phyloP scores from a whole-genome alignment of 1,140 invertebrate genomes.

The Babylonia areolata region DNA sequence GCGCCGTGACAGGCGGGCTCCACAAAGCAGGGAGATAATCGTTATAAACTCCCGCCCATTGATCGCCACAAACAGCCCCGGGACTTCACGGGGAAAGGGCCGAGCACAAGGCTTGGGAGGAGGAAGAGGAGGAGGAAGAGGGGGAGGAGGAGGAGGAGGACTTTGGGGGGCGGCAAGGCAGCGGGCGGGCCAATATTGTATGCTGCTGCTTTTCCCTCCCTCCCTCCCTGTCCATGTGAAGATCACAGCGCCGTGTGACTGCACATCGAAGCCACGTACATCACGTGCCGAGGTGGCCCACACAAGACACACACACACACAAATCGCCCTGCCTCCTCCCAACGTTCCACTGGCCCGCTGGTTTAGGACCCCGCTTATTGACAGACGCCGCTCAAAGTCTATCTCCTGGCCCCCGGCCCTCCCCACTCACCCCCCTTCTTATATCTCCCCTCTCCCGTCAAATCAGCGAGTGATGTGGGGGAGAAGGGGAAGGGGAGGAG shows the following conservation, averaged over 20 bases:
- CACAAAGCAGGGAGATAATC: background rate
- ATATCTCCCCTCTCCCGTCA: background rate
- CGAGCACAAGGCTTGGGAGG: background rate
- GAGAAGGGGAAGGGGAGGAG: too few species aligned
- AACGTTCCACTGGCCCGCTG: too few species aligned
- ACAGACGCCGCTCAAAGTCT: background rate
- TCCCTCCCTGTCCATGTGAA: background rate
- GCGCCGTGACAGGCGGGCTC: background rate
- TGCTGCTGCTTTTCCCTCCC: too few species aligned
- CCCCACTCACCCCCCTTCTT: background rate
- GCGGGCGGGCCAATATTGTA: too few species aligned
- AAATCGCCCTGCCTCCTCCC: too few species aligned
- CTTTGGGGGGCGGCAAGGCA: too few species aligned
- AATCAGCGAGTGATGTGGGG: background rate
- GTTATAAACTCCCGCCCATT: constrained; percentile 1
- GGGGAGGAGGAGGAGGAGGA: too few species aligned
- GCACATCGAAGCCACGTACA: background rate
- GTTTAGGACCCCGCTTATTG: too few species aligned
- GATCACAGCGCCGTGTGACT: background rate
- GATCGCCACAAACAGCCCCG: background rate
- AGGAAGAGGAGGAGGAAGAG: background rate
- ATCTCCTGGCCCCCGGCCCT: background rate
- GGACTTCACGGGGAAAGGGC: too few species aligned
- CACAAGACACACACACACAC: too few species aligned
- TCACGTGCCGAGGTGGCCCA: background rate